These are phyloP conservation scores for Burhinus bistriatus DNA, from an alignment of 2,113 vertebrate species.

Conservation along the genomic window DNA sequence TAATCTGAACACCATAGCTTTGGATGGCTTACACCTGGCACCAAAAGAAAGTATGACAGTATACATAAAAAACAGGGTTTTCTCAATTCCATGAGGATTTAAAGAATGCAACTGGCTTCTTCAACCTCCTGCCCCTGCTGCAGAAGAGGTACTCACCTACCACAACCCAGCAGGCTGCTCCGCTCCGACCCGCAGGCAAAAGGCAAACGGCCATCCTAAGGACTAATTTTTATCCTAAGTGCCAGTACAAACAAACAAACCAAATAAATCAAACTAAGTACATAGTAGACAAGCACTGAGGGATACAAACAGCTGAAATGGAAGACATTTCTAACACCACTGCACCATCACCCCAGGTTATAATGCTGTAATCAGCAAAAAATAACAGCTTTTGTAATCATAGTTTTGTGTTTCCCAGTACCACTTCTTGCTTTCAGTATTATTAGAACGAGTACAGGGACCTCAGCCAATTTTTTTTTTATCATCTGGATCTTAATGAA, in stretches of 20 bases:
- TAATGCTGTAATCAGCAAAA: neutral
- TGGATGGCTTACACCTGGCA: neutral
- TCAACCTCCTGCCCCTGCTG: neutral
- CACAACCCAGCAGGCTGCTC: neutral
- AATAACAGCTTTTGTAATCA: neutral
- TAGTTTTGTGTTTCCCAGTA: neutral
- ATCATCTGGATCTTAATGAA: constrained; percentile 23
- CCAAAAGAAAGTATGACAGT: neutral
- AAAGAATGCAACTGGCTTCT: neutral
- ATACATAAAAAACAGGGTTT: fast-evolving
- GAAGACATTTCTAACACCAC: neutral
- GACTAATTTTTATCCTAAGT: neutral
- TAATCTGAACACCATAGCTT: neutral
- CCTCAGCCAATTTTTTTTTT: neutral
- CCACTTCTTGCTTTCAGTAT: neutral
- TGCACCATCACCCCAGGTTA: neutral
- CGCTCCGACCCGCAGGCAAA: neutral
- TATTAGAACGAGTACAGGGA: neutral
- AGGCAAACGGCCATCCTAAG: neutral
- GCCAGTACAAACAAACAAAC: neutral
- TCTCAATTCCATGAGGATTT: neutral
- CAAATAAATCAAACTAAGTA: neutral
- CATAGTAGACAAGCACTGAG: neutral
- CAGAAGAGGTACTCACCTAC: neutral
- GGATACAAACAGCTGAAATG: neutral